Conservation (phyloP, 1,140 invertebrate species). For the Hycleus phaleratus region DNA sequence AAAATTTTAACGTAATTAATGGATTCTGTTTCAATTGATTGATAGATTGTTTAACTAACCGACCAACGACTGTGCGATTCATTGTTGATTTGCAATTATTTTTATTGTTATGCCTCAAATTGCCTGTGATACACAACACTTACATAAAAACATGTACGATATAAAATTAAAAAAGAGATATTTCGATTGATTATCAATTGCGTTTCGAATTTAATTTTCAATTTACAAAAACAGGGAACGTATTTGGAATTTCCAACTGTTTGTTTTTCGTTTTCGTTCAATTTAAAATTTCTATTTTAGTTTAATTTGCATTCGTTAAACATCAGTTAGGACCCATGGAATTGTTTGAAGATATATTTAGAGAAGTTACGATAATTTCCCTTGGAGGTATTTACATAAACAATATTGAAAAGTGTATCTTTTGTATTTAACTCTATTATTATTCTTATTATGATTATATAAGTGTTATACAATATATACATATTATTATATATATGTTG, state of each 20-base stretch:
- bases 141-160: background rate
- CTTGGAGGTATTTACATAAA: background rate
- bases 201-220: too few relatives aligned
- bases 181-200: background rate
- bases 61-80: constrained; percentile 1
- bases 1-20: background rate
- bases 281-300: background rate
- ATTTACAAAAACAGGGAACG: background rate
- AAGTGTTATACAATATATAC: constrained; percentile 1
- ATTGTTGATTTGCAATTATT: constrained; percentile 10
- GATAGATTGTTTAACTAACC: background rate
- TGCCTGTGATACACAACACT: constrained; percentile 25
- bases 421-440: constrained; percentile 8
- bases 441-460: background rate
- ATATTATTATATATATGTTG: constrained; percentile 2
- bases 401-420: background rate
- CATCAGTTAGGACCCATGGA: constrained; percentile 7
- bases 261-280: background rate
- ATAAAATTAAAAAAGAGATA: background rate
- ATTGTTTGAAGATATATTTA: background rate
- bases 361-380: background rate
- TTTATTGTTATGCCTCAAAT: constrained; percentile 27
- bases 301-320: background rate
- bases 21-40: background rate
- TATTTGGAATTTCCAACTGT: background rate